A percentile compares a stretch with the other conserved stretches of the same genome.
Evolutionary conservation across 2,113 vertebrate species (phyloP).

Genomic region (Xerus inauris): DNA sequence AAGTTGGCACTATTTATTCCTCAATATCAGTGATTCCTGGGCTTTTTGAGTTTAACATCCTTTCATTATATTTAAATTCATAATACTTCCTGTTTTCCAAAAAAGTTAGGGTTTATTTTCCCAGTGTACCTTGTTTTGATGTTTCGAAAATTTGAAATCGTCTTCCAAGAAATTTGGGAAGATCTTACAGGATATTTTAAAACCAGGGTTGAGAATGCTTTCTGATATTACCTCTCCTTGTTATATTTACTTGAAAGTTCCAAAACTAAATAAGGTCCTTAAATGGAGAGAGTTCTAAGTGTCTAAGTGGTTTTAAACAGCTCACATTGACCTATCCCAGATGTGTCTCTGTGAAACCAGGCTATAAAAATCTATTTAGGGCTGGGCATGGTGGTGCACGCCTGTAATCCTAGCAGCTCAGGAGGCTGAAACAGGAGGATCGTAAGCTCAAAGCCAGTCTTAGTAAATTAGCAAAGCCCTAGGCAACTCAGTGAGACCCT

Average conservation of each 20-base stretch:
- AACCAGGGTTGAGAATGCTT: neutral
- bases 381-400: no score
- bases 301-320: constrained; percentile 36
- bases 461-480: no score
- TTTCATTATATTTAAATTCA: constrained; percentile 29
- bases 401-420: no score
- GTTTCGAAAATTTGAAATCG: constrained; percentile 40
- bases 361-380: neutral
- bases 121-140: neutral
- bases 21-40: neutral
- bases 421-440: no score
- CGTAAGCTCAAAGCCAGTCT: no score
- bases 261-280: constrained; percentile 36
- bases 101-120: neutral
- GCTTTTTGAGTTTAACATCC: neutral
- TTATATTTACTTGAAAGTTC: constrained; percentile 49
- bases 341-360: neutral
- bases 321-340: neutral
- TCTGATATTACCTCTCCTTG: neutral
- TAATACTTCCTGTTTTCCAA: constrained; percentile 17
- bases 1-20: neutral
- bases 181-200: neutral
- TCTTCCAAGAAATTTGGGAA: constrained; percentile 48
- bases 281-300: neutral
- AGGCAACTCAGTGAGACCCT: no score